Percentiles rank a stretch among this genome's conserved stretches.
Conservation (phyloP, 2,797 vertebrate genomes). For the Acrossocheilus wenchowensis region DNA sequence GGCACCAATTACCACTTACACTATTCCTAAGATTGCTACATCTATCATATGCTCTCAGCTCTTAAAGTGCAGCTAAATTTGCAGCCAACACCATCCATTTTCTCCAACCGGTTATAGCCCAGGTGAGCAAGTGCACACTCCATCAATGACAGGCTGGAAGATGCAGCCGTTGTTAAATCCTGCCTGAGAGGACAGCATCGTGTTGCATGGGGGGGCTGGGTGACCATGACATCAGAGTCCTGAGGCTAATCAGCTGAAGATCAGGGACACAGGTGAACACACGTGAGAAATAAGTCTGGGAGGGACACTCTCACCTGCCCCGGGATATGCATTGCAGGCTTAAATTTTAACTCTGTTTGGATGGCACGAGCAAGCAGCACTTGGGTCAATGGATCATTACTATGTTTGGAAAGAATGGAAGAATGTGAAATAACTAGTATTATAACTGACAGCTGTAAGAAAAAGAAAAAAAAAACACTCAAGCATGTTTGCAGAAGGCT, state of each 20-base stretch:
- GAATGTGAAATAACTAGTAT: neutral
- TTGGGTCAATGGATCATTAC: slow-evolving; percentile 6
- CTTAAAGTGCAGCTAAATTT: slow-evolving; percentile 21
- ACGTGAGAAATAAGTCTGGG: slow-evolving; percentile 12
- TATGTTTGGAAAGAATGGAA: neutral
- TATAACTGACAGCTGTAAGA: slow-evolving; percentile 11
- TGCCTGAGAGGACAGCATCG: neutral
- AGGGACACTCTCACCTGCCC: neutral
- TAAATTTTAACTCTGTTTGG: neutral
- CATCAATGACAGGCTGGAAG: slow-evolving; percentile 4
- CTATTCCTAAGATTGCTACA: slow-evolving; percentile 4
- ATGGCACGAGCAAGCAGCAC: neutral
- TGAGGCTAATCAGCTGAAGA: slow-evolving; percentile 39
- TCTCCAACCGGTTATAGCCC: neutral
- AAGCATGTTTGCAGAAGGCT: slow-evolving; percentile 13
- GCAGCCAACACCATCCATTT: slow-evolving; percentile 12
- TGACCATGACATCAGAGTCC: slow-evolving; percentile 26
- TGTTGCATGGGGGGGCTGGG: neutral
- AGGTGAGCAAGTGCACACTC: slow-evolving; percentile 6
- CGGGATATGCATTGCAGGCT: neutral
- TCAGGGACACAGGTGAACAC: slow-evolving; percentile 26
- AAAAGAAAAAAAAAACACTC: neutral
- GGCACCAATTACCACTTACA: neutral
- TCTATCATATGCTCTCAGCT: neutral
- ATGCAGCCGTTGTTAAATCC: neutral